Base-by-base conservation (phyloP, 2,113 vertebrate species). In the Cynopterus brachyotis region DNA sequence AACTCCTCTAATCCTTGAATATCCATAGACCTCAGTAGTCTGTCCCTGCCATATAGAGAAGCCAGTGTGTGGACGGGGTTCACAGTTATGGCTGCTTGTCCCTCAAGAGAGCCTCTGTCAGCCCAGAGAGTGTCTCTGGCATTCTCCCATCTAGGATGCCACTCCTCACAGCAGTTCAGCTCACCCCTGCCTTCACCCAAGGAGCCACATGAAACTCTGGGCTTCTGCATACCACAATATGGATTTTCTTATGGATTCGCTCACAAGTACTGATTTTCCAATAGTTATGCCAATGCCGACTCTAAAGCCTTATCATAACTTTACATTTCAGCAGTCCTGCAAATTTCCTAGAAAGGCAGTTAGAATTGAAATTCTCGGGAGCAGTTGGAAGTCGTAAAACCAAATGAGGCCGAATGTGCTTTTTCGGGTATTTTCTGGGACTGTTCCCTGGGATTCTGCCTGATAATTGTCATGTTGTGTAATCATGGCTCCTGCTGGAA, bases 321-420 rank as follows among this genome's bases (percentile, higher is more conserved):
- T 16, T 3, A 45, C 19, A 60, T 94, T 88, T 78, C 45, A 69
- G 35, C 30, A 42, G 13, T 53, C 53, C 59, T 89, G 20, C 53
- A 64, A 32, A 86, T 79, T 80, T 84, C 73, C 92, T 94, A 66
- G 70, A 70, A 90, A 87, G 64, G 32, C 47, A 83, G 8, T 45
- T 45, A 82, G n/a, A 30, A 87, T 83, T 28, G 86, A 83, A 94
- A 89, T 73, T 89, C 81, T 53, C 70, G 37, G 35, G 91, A 66
- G 72, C 69, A 59, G 26, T 50, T 93, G 5, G 26, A 91, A 53
- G 10, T 93, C 83, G 42, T 78, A 94, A 95, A 91, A 89, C 42
- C 67, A 94, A 91, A 93, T 64, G 42, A 64, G 59, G n/a, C 30
- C 79, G 42, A 73, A 75, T 75, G 24, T 59, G 42, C 26, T 86